Conservation (phyloP, 2,888 invertebrate genomes). For the Agriopis aurantiaria region DNA sequence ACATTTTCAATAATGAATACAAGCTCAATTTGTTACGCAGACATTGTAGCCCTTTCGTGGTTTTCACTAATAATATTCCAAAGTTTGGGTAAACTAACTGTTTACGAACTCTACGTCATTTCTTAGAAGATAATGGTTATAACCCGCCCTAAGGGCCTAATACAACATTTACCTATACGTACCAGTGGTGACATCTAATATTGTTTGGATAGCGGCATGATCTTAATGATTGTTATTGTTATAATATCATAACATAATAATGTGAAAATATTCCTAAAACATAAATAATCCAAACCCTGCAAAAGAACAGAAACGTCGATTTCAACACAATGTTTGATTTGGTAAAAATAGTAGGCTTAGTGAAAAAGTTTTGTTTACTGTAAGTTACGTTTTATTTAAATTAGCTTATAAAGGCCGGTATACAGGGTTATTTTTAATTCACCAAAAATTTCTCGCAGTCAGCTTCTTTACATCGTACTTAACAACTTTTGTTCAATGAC, state of each 20-base stretch:
- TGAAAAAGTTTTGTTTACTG: too few species aligned
- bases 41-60: not conserved
- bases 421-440: too few species aligned
- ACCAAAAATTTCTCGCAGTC: too few species aligned
- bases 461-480: too few species aligned
- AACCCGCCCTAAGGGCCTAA: not conserved
- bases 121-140: slow-evolving; percentile 5
- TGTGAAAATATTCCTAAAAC: not conserved
- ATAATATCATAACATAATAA: not conserved
- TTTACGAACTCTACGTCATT: not conserved
- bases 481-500: too few species aligned
- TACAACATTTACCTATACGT: not conserved
- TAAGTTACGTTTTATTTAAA: too few species aligned
- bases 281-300: not conserved
- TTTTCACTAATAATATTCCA: not conserved
- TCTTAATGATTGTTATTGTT: not conserved
- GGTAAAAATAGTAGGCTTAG: too few species aligned
- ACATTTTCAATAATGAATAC: slow-evolving; percentile 10
- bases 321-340: too few species aligned
- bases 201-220: not conserved
- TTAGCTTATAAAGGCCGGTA: too few species aligned
- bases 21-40: not conserved
- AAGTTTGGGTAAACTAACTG: not conserved
- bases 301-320: not conserved
- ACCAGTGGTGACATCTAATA: not conserved